These are phyloP conservation scores for Myotis vivesi DNA, from an alignment of 2,797 vertebrate genomes.

Conservation along the genomic window DNA sequence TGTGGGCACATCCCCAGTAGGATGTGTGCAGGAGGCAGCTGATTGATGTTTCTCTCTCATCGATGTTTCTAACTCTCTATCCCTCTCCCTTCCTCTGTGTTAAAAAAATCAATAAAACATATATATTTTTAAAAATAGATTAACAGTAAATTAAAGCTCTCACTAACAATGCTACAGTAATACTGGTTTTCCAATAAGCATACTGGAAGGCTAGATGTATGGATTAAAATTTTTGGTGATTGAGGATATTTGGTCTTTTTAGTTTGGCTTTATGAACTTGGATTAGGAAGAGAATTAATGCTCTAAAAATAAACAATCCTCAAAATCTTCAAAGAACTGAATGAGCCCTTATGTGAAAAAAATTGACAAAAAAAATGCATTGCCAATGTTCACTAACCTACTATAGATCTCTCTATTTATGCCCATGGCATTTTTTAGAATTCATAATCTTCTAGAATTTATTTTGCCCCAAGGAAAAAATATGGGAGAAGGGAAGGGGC, in stretches of 20 bases:
- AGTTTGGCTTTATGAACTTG: neutral
- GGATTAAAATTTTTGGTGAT: neutral
- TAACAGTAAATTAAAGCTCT: neutral
- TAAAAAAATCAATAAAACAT: too few species aligned
- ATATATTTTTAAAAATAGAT: too few species aligned
- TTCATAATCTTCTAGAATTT: neutral
- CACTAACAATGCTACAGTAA: neutral
- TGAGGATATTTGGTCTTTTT: neutral
- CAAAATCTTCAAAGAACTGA: neutral
- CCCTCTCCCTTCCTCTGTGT: too few species aligned
- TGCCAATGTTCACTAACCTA: neutral
- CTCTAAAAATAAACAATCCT: neutral
- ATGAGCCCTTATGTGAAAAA: neutral
- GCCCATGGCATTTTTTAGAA: neutral
- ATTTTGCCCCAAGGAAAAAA: neutral
- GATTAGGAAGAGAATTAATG: neutral
- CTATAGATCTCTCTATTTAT: neutral
- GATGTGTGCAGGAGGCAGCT: too few species aligned
- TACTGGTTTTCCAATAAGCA: neutral
- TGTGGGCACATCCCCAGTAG: too few species aligned
- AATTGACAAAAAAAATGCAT: neutral
- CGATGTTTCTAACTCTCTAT: too few species aligned
- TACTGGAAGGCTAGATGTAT: neutral
- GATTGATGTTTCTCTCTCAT: too few species aligned
- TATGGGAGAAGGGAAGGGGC: rapidly evolving